phyloP scores from a whole-genome alignment of 2,797 vertebrate species.

The Arrhamphus sclerolepis region DNA sequence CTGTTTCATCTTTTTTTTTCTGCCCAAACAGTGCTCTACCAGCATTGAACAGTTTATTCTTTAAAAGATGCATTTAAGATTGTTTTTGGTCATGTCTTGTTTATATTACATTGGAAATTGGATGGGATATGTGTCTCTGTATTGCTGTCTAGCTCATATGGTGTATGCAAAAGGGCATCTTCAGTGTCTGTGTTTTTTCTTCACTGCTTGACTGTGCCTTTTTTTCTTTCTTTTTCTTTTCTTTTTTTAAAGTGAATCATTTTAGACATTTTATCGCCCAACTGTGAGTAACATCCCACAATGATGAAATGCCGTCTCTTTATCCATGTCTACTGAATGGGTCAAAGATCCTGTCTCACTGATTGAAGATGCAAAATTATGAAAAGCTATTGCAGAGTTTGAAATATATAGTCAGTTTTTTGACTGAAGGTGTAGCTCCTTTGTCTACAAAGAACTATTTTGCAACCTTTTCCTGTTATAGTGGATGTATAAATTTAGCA shows the following conservation, averaged over 20 bases:
- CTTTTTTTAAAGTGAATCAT: conserved; percentile 50
- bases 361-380: conserved; percentile 27
- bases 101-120: not conserved
- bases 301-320: conserved; percentile 43
- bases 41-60: too few relatives aligned
- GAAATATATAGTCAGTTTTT: conserved; percentile 27
- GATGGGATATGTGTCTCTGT: not conserved
- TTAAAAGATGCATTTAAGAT: too few relatives aligned
- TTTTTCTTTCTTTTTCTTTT: too few relatives aligned
- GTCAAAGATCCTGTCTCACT: conserved; percentile 44
- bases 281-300: conserved; percentile 50
- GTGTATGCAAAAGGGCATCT: conserved; percentile 24
- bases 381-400: conserved; percentile 24
- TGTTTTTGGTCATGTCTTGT: too few relatives aligned
- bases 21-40: too few relatives aligned
- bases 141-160: conserved; percentile 2
- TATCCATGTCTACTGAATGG: conserved; percentile 41
- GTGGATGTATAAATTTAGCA: conserved; percentile 12
- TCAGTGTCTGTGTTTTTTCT: conserved; percentile 32
- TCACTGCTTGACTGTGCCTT: conserved; percentile 27
- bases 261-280: conserved; percentile 50
- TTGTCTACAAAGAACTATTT: conserved; percentile 35
- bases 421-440: conserved; percentile 19
- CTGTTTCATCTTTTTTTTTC: not conserved
- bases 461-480: conserved; percentile 21